Conservation (phyloP, 2,888 invertebrate species). For the Phragmatobia fuliginosa region DNA sequence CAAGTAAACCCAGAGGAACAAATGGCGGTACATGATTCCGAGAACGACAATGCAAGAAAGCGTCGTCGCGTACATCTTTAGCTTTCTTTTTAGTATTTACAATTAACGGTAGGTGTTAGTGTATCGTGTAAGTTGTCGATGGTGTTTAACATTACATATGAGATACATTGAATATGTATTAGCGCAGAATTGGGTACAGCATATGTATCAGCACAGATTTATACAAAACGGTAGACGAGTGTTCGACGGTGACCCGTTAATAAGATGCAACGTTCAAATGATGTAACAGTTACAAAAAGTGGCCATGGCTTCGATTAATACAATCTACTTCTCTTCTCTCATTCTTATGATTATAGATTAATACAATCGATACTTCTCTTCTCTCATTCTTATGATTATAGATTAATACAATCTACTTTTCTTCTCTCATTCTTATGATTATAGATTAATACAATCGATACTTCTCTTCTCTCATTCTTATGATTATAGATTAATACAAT, state of each 20-base stretch:
- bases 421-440: no score
- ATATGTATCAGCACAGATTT: conserved; percentile 35
- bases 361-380: no score
- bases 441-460: no score
- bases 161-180: conserved; percentile 15
- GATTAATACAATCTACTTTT: no score
- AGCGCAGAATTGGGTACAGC: conserved; percentile 17
- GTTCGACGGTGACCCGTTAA: conserved; percentile 24
- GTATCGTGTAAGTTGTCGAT: conserved; percentile 9
- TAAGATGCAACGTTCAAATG: conserved; percentile 28
- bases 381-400: no score
- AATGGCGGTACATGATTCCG: conserved; percentile 30
- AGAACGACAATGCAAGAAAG: conserved; percentile 26
- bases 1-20: conserved; percentile 38
- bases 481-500: no score
- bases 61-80: conserved; percentile 22
- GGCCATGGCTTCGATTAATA: conserved; percentile 5
- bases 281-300: conserved; percentile 26
- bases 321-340: conserved; percentile 20
- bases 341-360: no score
- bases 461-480: no score
- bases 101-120: conserved; percentile 7
- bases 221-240: conserved; percentile 21
- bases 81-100: conserved; percentile 25
- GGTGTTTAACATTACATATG: conserved; percentile 14